Base-by-base conservation (phyloP, 2,888 invertebrate species). In the Phaedon cochleariae region DNA sequence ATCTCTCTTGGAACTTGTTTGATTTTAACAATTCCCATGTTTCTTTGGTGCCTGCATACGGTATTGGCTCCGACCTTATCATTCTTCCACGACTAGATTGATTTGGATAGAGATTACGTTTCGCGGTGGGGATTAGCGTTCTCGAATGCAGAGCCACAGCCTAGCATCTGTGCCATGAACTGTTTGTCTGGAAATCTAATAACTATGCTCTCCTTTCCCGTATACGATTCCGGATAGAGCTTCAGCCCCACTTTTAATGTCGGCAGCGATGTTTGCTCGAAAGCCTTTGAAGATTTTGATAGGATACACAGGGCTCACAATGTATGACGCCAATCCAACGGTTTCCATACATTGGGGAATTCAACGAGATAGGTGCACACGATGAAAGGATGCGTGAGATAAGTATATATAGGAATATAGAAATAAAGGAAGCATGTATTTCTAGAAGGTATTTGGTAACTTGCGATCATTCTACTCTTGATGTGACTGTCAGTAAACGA, bases 161-260 rank as follows among this genome's bases (percentile, higher is more conserved):
- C 77, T 79, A 75, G 78, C 80, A 81, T 80, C 79, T 81, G 81
- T 80, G 80, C 79, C 80, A 80, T 78, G 80, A 80, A 80, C 80
- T 80, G 80, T 80, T 80, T 80, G 80, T 78, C 73, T 79, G 79
- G 78, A 80, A 81, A 81, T 80, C 79, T 79, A 81, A 81, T 81
- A 80, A 80, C 79, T 77, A 61, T 62, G 75, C 76, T 76, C 73
- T 74, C 70, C 73, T 72, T 69, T 62, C 64, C 46, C 46, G 63
- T 66, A n/a, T 41, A 64, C 61, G 60, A 60, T 59, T 54, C 60
- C 41, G 54, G 22, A 46, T 52, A 49, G 29, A 48, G 31, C 45
- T 53, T 34, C 59, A 48, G 54, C 37, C 46, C 49, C 52, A 34
- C 59, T 57, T 64, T 65, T 61, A 64, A 62, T 67, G 64, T 67